Evolutionary conservation across 1,140 invertebrate genomes (phyloP).

Genomic region (Nasonia vitripennis): DNA sequence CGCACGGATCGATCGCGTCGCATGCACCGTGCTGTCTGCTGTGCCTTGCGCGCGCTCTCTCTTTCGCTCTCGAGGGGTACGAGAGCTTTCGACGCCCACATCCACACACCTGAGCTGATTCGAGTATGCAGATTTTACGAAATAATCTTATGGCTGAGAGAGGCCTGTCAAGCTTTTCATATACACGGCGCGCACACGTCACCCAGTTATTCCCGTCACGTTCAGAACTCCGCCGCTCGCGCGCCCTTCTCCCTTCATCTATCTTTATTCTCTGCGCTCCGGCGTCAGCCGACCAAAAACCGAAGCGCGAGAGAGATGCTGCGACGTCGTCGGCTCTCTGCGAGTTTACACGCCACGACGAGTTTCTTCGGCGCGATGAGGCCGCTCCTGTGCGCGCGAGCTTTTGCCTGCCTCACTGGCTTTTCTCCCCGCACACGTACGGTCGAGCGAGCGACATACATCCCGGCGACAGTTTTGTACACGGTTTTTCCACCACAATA

Average conservation of each 20-base stretch:
- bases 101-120: not conserved
- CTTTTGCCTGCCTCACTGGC: slow-evolving; percentile 5
- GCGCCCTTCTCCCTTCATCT: not conserved
- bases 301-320: not conserved
- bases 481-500: not conserved
- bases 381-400: not conserved
- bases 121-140: slow-evolving; percentile 41
- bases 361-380: not conserved
- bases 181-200: not conserved
- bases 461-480: not conserved
- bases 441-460: not conserved
- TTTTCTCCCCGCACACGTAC: not conserved
- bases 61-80: not conserved
- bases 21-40: not conserved
- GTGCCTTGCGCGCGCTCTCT: not conserved
- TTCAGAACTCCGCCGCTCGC: not conserved
- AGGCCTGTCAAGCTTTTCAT: slow-evolving; percentile 13
- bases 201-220: slow-evolving; percentile 35
- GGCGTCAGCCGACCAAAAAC: not conserved
- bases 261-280: not conserved
- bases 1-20: not conserved
- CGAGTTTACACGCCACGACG: not conserved
- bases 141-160: slow-evolving; percentile 26
- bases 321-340: not conserved
- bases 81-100: slow-evolving; percentile 1